These are phyloP conservation scores for Ophion ventricosus DNA, from an alignment of 2,888 invertebrate species.

Conservation along the genomic window DNA sequence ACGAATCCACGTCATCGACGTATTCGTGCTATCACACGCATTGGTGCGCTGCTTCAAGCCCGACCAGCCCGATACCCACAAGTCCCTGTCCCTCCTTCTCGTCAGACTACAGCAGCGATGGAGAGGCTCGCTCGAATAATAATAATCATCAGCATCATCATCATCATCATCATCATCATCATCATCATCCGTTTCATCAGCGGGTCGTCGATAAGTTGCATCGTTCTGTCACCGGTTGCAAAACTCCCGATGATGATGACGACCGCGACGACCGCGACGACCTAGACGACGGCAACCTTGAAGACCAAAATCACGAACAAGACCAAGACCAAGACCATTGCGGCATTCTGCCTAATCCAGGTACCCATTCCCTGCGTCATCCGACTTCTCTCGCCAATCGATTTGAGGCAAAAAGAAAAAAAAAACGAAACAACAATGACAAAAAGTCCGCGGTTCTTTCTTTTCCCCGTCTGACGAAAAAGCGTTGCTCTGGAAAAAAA, in stretches of 20 bases:
- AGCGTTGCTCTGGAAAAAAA: conserved; percentile 62
- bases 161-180: conserved; percentile 57
- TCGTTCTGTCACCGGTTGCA: conserved; percentile 69
- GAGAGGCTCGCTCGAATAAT: conserved; percentile 69
- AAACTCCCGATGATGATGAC: conserved; percentile 72
- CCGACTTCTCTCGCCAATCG: conserved; percentile 67
- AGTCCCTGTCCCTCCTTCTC: conserved; percentile 78
- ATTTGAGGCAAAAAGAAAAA: conserved; percentile 49
- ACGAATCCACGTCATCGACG: conserved; percentile 78
- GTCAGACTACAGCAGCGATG: conserved; percentile 80
- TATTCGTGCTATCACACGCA: conserved; percentile 82
- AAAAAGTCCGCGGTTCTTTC: not conserved
- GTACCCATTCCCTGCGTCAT: conserved; percentile 78
- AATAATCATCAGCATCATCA: conserved; percentile 63
- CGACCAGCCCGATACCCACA: conserved; percentile 77
- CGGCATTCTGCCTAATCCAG: conserved; percentile 82
- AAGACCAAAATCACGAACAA: conserved; percentile 73
- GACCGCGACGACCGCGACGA: conserved; percentile 70
- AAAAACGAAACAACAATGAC: not conserved
- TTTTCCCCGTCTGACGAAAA: conserved; percentile 35
- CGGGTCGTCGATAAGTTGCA: conserved; percentile 65
- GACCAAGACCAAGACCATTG: conserved; percentile 80
- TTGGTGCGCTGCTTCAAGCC: conserved; percentile 80
- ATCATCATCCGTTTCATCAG: conserved; percentile 64
- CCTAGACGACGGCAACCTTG: conserved; percentile 69